Base-by-base conservation (phyloP, 2,113 vertebrate species). In the Myiozetetes cayanensis region DNA sequence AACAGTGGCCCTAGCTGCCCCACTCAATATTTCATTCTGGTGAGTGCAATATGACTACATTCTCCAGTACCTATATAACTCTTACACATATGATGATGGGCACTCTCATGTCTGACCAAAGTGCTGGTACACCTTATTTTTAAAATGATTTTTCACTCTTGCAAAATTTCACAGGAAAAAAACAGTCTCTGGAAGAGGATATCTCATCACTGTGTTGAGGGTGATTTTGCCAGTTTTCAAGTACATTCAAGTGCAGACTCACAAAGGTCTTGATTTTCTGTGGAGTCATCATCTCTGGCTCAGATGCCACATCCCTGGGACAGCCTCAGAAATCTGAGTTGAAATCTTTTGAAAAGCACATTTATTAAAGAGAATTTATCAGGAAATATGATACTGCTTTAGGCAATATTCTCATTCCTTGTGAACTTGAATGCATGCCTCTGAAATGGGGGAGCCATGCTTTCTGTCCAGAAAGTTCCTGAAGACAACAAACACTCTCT, bases 241-340 rank as follows among this genome's bases (percentile, higher is more conserved):
- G 30, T 47, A 55, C 43, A 67, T 75, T 70, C 59, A 93, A 93
- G n/a, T 53, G 37, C 23, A 88, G 19, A 49, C 9, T 90, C 27
- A 22, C 79, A 88, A 7, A 82, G 33, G 43, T 55, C 33, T 73
- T 91, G 59, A 71, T 92, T 91, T 87, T 89, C 52, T 71, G 50
- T 74, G 65, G 50, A 92, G 85, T 81, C 46, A 78, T 63, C 41
- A 74, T 16, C 7, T 65, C 41, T 93, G 59, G 47, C 47, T 93
- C 61, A 89, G 33, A 71, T 24, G 30, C 4, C 21, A 55, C 20
- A 89, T 71, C 11, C 9, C 10, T 62, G 24, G 31, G 37, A 84
- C 19, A 70, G 27, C 5, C 24, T 67, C 1, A 0, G 56, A 82
- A 90, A 72, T 72, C 49, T 76, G 27, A 2, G 17, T 23, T 77